phyloP scores from a whole-genome alignment of 2,888 invertebrate genomes.

The Oscheius sp. region DNA sequence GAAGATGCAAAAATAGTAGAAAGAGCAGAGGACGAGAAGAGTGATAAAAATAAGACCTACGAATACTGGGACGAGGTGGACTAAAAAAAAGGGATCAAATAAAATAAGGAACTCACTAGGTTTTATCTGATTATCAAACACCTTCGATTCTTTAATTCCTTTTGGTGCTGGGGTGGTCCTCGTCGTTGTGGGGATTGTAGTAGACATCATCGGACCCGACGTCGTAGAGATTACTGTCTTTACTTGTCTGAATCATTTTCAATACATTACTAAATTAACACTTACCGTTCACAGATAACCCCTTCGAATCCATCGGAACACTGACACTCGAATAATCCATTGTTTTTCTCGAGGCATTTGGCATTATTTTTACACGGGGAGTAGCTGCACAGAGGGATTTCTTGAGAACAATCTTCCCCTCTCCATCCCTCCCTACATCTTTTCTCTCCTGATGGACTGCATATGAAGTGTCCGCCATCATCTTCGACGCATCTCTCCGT shows the following conservation, averaged over 20 bases:
- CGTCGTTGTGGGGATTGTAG: constrained; percentile 1
- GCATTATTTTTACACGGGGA: constrained; percentile 1
- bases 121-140: too few relatives aligned
- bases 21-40: background rate
- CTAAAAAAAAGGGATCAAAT: background rate
- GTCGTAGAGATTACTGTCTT: background rate
- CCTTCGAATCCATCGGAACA: background rate
- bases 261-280: too few relatives aligned
- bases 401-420: background rate
- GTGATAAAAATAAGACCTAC: background rate
- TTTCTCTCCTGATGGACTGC: background rate
- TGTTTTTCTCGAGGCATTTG: background rate
- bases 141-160: background rate
- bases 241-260: background rate
- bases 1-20: background rate
- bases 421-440: background rate
- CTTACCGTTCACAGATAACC: constrained; percentile 5
- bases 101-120: background rate
- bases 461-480: constrained; percentile 1
- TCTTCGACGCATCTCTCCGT: constrained; percentile 1
- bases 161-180: background rate
- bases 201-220: background rate
- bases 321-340: background rate
- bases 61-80: background rate
- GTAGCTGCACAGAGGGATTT: background rate